Evolutionary conservation across 2,113 vertebrate species (phyloP), one percentile per base, ranked within the genome.

Genomic region (Cairina moschata): DNA sequence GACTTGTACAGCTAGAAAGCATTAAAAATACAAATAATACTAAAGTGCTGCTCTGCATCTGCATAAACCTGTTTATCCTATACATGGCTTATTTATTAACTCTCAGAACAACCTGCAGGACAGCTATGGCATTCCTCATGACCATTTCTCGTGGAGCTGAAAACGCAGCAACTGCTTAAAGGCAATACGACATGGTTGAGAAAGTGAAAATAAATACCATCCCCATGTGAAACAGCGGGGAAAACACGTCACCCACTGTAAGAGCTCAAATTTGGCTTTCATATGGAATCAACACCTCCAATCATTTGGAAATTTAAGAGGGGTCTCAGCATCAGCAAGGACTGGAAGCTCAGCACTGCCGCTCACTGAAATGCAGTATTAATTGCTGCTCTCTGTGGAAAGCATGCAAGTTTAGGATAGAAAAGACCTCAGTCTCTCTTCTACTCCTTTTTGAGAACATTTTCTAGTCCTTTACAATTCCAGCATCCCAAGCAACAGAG

Each of bases 31-130:
- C 25, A 93, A 93, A 86, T 87, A 93, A 59, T 54, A 89, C 90
- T 62, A 66, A 82, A 93, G 72, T 36, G n/a, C 60, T 85, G 74
- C 58, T 80, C 66, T 77, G 67, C 26, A 88, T 94, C 94, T 96
- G 74, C 95, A 97, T 92, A 94, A 93, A 91, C 71, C 81, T 90
- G 95, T 91, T 96, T 96, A 96, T 81, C 83, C 84, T 91, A 92
- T 83, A 67, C 69, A 72, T 69, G 88, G 91, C 95, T 93, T 93
- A 96, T 96, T 96, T 88, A 96, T 96, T 96, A 93, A 96, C 95
- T 95, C 76, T 88, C 36, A 0, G 78, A 91, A 86, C 91, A 89
- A 96, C 72, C 88, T 83, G 92, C 76, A 84, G 94, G 88, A 86
- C 89, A 95, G 89, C 93, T 91, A 94, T 59, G 81, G 95, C 71